Evolutionary conservation across 2,888 invertebrate species (phyloP), one percentile per base, ranked within the genome.

Genomic region (Torymus auratus): DNA sequence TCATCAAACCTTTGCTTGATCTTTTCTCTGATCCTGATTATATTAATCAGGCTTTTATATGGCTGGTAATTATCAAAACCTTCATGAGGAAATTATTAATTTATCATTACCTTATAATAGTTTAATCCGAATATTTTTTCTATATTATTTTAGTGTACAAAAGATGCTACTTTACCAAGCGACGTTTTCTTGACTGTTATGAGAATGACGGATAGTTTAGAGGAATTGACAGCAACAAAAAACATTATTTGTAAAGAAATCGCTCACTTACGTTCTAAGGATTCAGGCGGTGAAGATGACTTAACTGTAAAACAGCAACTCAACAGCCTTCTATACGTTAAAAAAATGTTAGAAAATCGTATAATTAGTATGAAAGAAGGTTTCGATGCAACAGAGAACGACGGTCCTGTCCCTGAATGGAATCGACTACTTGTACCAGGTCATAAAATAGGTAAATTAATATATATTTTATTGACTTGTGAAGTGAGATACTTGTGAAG

Each of bases 1-100:
- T 95, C 64, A 93, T 97, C 76, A 91, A 93, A 74, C 96, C 96
- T 0, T 91, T 95, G 56, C 91, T 97, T 68, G 93, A 94, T 87
- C 91, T 95, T 84, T 90, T 96, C 81, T 95, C 96, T 62, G 97
- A 97, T 91, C 97, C 98, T 71, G 97, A 98, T 92, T 97, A 96
- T 89, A 95, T 98, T 85, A 98, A 98, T 92, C 96, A 97, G 91
- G 94, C 95, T 83, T 95, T 97, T 88, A 94, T 97, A 87, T 96
- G 96, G 95, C 94, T 96, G 93, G 97, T 97, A 91, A 94, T 14
- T 82, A 58, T 53, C 7, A 41, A 41, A 10, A 41, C 5, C 7
- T 41, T 41, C 41, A 41, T 41, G 41, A 7, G 5, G 7, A 7
- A 41, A 41, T 10, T 41, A 41, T 41, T 41, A 41, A 41, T 41